These are phyloP conservation scores for Pelmatolapia mariae DNA, from an alignment of 2,113 vertebrate genomes.

Conservation along the genomic window DNA sequence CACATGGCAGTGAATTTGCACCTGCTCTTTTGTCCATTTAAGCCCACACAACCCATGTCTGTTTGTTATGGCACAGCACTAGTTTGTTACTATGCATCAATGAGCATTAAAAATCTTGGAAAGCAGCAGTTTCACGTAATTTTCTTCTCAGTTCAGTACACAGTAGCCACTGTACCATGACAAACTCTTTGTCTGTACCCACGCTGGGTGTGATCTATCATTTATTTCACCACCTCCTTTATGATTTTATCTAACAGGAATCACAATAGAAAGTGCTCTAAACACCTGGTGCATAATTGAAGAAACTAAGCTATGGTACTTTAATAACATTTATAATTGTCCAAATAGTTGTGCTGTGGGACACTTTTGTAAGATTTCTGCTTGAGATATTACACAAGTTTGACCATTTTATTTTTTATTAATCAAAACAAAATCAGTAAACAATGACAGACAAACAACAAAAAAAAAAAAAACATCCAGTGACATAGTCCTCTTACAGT, in stretches of 20 bases:
- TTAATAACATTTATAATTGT: neutral
- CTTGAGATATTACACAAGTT: neutral
- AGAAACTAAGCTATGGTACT: neutral
- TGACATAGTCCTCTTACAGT: neutral
- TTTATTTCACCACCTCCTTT: neutral
- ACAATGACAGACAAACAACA: too few species aligned
- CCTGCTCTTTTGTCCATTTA: neutral
- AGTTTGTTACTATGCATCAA: neutral
- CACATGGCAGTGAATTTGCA: neutral
- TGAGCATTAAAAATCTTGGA: neutral
- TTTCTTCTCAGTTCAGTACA: neutral
- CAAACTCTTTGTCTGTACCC: neutral
- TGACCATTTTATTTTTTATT: neutral
- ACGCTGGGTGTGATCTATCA: neutral
- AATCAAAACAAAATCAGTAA: neutral
- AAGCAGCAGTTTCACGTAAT: neutral
- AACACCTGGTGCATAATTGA: neutral
- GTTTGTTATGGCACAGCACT: neutral
- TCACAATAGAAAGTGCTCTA: neutral
- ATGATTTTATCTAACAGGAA: neutral
- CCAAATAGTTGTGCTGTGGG: neutral
- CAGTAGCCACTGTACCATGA: neutral
- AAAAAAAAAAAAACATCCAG: neutral
- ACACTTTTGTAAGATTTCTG: neutral
- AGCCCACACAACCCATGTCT: neutral